Evolutionary conservation across 53 echinoderm and acorn worm species (phyloP).

Genomic region (Astropecten irregularis): DNA sequence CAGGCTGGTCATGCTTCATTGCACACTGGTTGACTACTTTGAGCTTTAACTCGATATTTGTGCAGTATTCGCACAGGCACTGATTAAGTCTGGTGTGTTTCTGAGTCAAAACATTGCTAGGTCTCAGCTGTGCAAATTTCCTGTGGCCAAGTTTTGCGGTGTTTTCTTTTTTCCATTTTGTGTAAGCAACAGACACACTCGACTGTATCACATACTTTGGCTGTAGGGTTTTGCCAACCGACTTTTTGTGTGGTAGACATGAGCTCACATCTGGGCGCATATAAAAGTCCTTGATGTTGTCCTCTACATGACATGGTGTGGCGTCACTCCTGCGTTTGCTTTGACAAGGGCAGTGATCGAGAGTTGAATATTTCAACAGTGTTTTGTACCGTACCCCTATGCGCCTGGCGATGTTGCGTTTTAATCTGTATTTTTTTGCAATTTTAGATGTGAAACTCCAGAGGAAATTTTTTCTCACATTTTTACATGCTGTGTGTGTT

Average conservation of each 20-base stretch:
- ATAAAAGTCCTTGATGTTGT: neutral
- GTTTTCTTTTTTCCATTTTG: slow-evolving; percentile 24
- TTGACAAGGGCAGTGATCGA: slow-evolving; percentile 4
- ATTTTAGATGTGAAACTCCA: slow-evolving; percentile 7
- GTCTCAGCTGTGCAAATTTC: slow-evolving; percentile 12
- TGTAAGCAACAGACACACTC: neutral
- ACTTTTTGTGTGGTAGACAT: neutral
- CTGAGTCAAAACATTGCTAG: slow-evolving; percentile 5
- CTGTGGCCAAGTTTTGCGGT: neutral
- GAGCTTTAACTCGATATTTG: slow-evolving; percentile 35
- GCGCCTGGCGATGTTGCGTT: neutral
- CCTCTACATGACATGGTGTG: neutral
- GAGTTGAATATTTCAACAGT: slow-evolving; percentile 7
- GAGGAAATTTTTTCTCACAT: neutral
- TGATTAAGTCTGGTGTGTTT: neutral
- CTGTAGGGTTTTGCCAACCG: neutral
- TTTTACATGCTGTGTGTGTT: neutral
- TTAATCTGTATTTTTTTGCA: too few relatives aligned
- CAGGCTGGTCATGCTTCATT: neutral
- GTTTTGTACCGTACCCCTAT: slow-evolving; percentile 13
- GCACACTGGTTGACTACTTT: neutral
- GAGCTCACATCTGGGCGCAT: neutral
- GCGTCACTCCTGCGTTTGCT: slow-evolving; percentile 11
- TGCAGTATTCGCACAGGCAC: slow-evolving; percentile 45
- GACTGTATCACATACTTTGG: slow-evolving; percentile 22